Evolutionary conservation across 2,113 vertebrate species (phyloP), one percentile per base, ranked within the genome.

Genomic region (Pteropus alecto): DNA sequence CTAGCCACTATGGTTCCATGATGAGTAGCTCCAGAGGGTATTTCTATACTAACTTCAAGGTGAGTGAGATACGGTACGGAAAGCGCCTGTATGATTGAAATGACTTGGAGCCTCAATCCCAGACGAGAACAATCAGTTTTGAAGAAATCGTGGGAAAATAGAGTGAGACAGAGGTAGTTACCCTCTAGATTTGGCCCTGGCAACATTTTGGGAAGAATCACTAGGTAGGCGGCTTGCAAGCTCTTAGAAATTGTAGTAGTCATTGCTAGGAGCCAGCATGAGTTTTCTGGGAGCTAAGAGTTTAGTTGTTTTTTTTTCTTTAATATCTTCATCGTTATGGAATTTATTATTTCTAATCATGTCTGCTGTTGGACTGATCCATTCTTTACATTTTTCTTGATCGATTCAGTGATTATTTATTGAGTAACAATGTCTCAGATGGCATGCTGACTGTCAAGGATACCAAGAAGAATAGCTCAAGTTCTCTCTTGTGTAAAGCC

Each of bases 381-480:
- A 93, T 93, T 95, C 71, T 30, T 95, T 82, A 68, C 15, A 28
- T 19, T 91, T 63, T 77, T 91, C 46, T 87, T 68, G 61, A 89
- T 86, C 19, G 79, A 38, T 87, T 88, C 28, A 77, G 13, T 15
- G 71, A 48, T 65, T 87, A 68, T 61, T 90, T 95, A 43, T 28
- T 85, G 35, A 83, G 11, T 6, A 91, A 28, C 28, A 65, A 2
- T 97, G n/a, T 88, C 51, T 95, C 67, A 92, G 54, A 83, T 54
- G 71, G 63, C 30, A 85, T 77, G 12, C 8, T 61, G 48, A 70
- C 68, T 95, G n/a, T 21, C 35, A 78, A 24, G 51, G 19, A 63
- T 68, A 91, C 54, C 33, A 92, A 86, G 28, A 91, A 81, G 28
- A 93, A 35, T 14, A 96, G 11, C 15, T 90, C 33, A 90, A 60